Percentiles rank a stretch among this genome's conserved stretches.
Conservation (phyloP, 2,113 vertebrate species). For the Baryphthengus martii region DNA sequence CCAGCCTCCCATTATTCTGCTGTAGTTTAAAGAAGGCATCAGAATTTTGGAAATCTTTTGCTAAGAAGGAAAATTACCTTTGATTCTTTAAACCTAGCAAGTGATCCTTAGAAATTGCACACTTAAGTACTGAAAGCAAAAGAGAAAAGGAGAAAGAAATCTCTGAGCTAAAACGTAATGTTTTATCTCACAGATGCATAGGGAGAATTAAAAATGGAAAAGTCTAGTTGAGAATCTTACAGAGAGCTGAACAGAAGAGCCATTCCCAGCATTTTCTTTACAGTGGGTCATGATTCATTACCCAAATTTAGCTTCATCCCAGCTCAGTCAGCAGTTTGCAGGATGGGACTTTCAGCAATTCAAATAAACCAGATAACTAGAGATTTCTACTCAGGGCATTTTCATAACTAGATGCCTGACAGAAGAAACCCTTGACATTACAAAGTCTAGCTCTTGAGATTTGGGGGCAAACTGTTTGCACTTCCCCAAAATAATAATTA, state of each 20-base stretch:
- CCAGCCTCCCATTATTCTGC: conserved; percentile 30
- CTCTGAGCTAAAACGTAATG: neutral
- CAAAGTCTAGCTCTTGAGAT: neutral
- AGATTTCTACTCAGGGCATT: neutral
- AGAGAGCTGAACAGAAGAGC: neutral
- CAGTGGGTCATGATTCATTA: neutral
- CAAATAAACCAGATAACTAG: neutral
- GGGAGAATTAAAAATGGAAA: conserved; percentile 12
- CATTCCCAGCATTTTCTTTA: conserved; percentile 7
- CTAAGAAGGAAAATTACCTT: neutral
- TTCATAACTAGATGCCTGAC: neutral
- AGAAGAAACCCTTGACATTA: conserved; percentile 7
- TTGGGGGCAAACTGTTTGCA: neutral
- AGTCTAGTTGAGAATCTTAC: neutral
- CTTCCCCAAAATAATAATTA: neutral
- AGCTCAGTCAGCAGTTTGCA: conserved; percentile 18
- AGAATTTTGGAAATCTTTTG: conserved; percentile 17
- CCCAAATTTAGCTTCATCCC: neutral
- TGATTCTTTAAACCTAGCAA: neutral
- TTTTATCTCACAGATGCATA: neutral
- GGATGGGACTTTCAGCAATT: neutral
- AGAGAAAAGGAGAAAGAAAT: neutral
- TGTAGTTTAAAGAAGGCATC: neutral
- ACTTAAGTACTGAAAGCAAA: neutral
- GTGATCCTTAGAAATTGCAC: neutral